A percentile compares a stretch with the other conserved stretches of the same genome.
Conservation (phyloP, 1,140 invertebrate genomes). For the Phymastichus coffea region DNA sequence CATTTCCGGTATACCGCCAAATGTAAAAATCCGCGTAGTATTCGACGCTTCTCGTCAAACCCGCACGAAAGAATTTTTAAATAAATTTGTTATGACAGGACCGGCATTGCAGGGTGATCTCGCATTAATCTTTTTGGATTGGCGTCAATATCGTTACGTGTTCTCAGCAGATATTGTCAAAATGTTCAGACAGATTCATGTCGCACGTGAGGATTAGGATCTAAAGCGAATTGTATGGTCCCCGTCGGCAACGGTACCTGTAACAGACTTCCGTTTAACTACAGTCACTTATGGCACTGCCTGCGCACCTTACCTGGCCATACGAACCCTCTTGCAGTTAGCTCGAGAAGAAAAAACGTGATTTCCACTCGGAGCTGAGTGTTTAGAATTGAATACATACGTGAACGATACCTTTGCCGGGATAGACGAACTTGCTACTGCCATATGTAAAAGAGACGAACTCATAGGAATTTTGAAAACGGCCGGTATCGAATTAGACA, state of each 20-base stretch:
- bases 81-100: slow-evolving; percentile 12
- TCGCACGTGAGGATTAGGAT: not conserved
- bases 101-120: too few species aligned
- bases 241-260: not conserved
- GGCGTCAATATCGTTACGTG: too few species aligned
- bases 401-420: too few species aligned
- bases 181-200: slow-evolving; percentile 37
- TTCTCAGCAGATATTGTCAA: slow-evolving; percentile 26
- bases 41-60: slow-evolving; percentile 6
- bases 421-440: not conserved
- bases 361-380: not conserved
- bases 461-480: not conserved
- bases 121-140: too few species aligned
- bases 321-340: not conserved
- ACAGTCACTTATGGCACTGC: not conserved
- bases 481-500: not conserved
- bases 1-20: not conserved
- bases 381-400: not conserved
- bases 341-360: not conserved
- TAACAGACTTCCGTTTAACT: not conserved
- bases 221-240: slow-evolving; percentile 14
- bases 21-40: not conserved
- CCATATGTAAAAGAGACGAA: not conserved
- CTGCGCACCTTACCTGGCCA: slow-evolving; percentile 3
- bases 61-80: not conserved